A percentile compares a stretch with the other conserved stretches of the same genome.
These are phyloP conservation scores for Burhinus oedicnemus DNA, from an alignment of 2,113 vertebrate genomes.

Conservation along the genomic window DNA sequence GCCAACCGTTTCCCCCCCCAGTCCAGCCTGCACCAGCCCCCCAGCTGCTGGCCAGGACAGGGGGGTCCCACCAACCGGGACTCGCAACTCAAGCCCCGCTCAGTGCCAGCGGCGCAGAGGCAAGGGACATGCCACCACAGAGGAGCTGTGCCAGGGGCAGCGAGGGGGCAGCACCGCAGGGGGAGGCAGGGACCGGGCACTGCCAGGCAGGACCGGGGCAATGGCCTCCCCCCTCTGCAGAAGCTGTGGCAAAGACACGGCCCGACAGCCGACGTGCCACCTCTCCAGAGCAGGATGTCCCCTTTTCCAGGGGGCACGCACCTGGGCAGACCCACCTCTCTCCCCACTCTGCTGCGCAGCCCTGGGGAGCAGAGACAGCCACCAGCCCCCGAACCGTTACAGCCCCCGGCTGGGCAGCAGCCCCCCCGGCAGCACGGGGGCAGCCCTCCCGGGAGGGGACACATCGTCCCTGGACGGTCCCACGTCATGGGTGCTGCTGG, in stretches of 20 bases:
- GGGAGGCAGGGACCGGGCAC: background rate
- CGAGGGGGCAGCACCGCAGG: background rate
- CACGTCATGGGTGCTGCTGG: background rate
- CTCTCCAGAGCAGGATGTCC: background rate
- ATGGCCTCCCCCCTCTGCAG: too few species aligned
- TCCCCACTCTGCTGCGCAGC: background rate
- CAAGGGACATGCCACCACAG: background rate
- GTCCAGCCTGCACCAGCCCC: background rate
- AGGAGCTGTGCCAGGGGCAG: background rate
- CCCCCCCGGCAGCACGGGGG: background rate
- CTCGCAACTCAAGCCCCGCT: background rate
- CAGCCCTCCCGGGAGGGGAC: background rate
- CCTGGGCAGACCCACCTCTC: background rate
- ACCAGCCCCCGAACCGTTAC: background rate
- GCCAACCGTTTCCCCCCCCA: background rate
- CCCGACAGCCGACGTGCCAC: accelerated
- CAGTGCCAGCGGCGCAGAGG: background rate
- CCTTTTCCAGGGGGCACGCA: background rate
- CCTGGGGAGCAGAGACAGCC: background rate
- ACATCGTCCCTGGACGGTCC: background rate
- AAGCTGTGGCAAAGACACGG: background rate
- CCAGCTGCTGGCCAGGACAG: background rate
- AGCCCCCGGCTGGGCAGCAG: background rate
- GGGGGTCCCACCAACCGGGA: background rate
- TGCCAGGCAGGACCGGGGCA: too few species aligned